Evolutionary conservation across 2,888 invertebrate genomes (phyloP).

Genomic region (Polydesmus complanatus): DNA sequence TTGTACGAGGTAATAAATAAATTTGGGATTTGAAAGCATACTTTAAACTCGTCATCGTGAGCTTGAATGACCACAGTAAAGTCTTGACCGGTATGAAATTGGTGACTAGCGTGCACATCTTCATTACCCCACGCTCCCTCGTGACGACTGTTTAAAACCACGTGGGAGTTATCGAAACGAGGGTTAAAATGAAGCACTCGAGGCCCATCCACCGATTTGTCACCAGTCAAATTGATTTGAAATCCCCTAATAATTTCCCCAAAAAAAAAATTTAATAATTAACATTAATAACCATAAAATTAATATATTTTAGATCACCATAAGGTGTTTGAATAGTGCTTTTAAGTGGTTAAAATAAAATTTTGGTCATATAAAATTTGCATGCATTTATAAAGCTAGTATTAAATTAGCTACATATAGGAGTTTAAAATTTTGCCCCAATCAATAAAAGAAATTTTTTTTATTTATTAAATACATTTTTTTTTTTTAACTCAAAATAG

Average conservation of each 20-base stretch:
- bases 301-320: too few species aligned
- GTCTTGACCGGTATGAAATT: neutral
- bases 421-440: too few species aligned
- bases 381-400: too few species aligned
- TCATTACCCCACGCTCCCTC: neutral
- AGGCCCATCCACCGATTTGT: neutral
- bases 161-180: neutral
- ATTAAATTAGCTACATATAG: too few species aligned
- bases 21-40: neutral
- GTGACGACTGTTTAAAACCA: neutral
- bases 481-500: too few species aligned
- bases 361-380: too few species aligned
- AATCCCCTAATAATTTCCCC: too few species aligned
- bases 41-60: neutral
- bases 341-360: too few species aligned
- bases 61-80: neutral
- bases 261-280: neutral
- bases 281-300: neutral
- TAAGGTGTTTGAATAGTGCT: too few species aligned
- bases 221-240: neutral
- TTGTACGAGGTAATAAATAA: neutral
- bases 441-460: too few species aligned
- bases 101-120: neutral
- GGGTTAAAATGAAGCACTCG: neutral
- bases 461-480: too few species aligned